A percentile compares a stretch with the other conserved stretches of the same genome.
Conservation (phyloP, 2,888 invertebrate species). For the Ctena decussata region DNA sequence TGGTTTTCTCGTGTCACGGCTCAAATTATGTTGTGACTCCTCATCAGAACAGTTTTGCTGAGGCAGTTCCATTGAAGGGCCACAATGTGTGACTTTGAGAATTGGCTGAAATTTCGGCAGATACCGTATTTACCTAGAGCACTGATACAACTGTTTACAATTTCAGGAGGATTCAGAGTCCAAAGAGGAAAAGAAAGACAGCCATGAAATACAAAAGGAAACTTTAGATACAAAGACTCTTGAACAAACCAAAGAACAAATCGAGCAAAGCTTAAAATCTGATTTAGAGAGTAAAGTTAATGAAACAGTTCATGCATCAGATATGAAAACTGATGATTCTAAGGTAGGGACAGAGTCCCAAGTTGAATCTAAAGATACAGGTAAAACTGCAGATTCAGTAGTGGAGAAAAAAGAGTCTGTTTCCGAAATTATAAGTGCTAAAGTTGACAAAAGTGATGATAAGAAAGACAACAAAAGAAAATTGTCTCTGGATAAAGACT, state of each 20-base stretch:
- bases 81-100: too few species aligned
- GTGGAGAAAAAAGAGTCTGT: not conserved
- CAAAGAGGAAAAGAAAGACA: not conserved
- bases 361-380: not conserved
- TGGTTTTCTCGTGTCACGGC: too few species aligned
- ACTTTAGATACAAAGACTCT: not conserved
- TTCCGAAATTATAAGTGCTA: not conserved
- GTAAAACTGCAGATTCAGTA: not conserved
- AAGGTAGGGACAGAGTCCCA: not conserved
- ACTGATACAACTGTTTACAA: too few species aligned
- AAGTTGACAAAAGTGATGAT: not conserved
- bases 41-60: too few species aligned
- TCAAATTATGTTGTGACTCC: too few species aligned
- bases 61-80: too few species aligned
- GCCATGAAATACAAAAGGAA: not conserved
- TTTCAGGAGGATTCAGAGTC: too few species aligned
- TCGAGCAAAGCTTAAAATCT: too few species aligned
- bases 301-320: too few species aligned
- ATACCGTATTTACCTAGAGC: too few species aligned
- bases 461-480: constrained; percentile 6
- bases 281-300: too few species aligned
- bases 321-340: not conserved
- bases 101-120: too few species aligned
- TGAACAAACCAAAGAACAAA: not conserved
- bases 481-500: not conserved